These are phyloP conservation scores for Apamea epomidion DNA, from an alignment of 2,888 invertebrate genomes.

Conservation along the genomic window DNA sequence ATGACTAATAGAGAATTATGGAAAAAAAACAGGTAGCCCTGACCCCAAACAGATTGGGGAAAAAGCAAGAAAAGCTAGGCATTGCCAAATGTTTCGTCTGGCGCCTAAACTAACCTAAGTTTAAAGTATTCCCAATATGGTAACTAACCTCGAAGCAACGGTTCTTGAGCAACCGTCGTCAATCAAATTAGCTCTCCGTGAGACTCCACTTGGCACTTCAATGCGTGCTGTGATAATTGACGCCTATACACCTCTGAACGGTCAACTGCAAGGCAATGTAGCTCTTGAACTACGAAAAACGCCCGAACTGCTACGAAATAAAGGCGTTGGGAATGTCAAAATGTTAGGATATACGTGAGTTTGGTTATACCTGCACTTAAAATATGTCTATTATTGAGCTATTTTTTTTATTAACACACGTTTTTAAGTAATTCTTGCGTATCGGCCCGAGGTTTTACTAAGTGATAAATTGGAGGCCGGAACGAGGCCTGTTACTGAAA, in stretches of 20 bases:
- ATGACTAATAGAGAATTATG: neutral
- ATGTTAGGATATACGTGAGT: no score
- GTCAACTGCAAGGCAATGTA: constrained; percentile 17
- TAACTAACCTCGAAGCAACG: constrained; percentile 69
- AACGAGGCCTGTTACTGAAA: neutral
- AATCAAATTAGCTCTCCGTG: constrained; percentile 86
- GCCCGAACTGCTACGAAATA: no score
- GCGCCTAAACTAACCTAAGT: neutral
- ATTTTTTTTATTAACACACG: constrained; percentile 40
- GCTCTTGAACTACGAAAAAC: neutral
- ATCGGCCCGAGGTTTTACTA: neutral
- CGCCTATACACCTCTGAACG: constrained; percentile 59
- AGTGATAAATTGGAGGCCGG: neutral
- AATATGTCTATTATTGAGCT: constrained; percentile 52
- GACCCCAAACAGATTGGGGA: neutral
- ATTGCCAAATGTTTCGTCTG: neutral
- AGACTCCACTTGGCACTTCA: constrained; percentile 80
- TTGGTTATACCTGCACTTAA: constrained; percentile 47
- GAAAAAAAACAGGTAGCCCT: neutral
- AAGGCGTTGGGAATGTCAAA: neutral
- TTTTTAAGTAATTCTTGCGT: constrained; percentile 16
- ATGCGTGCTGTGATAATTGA: constrained; percentile 80
- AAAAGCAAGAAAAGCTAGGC: neutral
- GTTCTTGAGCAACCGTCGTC: constrained; percentile 79
- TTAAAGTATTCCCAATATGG: constrained; percentile 14